Base-by-base conservation (phyloP, 2,797 vertebrate genomes). In the Euthynnus affinis region DNA sequence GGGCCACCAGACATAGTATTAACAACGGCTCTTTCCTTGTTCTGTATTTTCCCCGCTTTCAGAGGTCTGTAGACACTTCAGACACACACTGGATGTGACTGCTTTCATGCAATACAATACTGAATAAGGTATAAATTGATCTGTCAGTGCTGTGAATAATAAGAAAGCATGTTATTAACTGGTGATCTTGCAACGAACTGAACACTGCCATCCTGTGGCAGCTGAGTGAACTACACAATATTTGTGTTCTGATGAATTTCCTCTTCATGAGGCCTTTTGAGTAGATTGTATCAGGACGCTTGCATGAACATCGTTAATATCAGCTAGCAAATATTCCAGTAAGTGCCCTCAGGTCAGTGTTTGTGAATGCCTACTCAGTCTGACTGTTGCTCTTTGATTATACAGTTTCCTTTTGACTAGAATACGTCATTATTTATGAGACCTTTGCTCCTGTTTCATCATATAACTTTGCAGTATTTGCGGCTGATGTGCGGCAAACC, bases 121-220 rank as follows among this genome's bases (percentile, higher is more conserved):
- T 44, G 42, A 37, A 37, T 37, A 37, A 37, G 37, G 37, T 37
- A 17, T 44, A 44, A 48, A 48, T 17, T 18, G 44, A 7, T 48
- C 15, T 48, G 44, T 48, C 44, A 48, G 53, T 10, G 25, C 46
- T 32, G 25, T 20, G 18, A 12, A 57, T 17, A 44, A 18, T 13
- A 22, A 20, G 17, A 37, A 34, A 13, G 18, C 7, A 18, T 12
- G 20, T 14, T 12, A 7, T 48, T 20, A 5, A 12, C 1, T 1
- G 0, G 1, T 56, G 27, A 25, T 12, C 5, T 17, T 6, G 23
- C 23, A 56, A 1, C 5, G 2, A 10, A 14, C 56, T 44, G 12
- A 74, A 78, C 23, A 59, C 56, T 44, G 63, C 18, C 32, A 29
- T 22, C 40, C 4, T 6, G n/a, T 32, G 37, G 66, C 27, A 37